Base-by-base conservation (phyloP, 2,888 invertebrate genomes). In the Metopia argyrocephala region DNA sequence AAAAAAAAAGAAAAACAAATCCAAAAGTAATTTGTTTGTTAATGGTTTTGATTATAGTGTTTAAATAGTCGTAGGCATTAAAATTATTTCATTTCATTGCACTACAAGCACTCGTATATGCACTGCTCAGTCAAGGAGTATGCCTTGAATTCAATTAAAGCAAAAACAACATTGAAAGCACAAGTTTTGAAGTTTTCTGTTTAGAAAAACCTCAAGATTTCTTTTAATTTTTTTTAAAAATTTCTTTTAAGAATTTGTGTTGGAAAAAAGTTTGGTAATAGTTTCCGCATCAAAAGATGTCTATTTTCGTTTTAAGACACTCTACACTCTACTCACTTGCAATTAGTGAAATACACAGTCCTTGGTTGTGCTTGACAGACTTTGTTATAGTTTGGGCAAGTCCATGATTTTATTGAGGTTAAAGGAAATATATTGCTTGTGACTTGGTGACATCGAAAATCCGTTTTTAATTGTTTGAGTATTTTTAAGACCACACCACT, bases 201-300 rank as follows among this genome's bases (percentile, higher is more conserved):
- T 78, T 66, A 66, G 28, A 54, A 38, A 78, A 81, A 74, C 81
- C 76, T 64, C 81, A 78, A 45, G 52, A 76, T 48, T 66, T 74
- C 57, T 59, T 66, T 70, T 38, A 1, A 15, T 15, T 23, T 25
- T 61, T 20, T 45, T 25, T 23, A 9, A 2, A 2, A 21, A 21
- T 15, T 23, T 38, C 12, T 38, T 31, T 74, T 46, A 61, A 75
- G 68, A 70, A 64, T 59, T 25, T 64, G 28, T 23, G 15, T 52
- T 52, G 45, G n/a, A 5, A 54, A 76, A 68, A 78, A 76, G 46
- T 80, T 76, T 59, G 25, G 50, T 76, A 82, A 84, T 82, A 84
- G 79, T 82, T 84, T 82, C 76, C 82, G 78, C 78, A 65, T 81
- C 80, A 79, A 65, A 78, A 31, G 65, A 78, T 38, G 61, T 64